Evolutionary conservation across 1,140 invertebrate species (phyloP), one percentile per base, ranked within the genome.

Genomic region (Leptonema lineaticorne): DNA sequence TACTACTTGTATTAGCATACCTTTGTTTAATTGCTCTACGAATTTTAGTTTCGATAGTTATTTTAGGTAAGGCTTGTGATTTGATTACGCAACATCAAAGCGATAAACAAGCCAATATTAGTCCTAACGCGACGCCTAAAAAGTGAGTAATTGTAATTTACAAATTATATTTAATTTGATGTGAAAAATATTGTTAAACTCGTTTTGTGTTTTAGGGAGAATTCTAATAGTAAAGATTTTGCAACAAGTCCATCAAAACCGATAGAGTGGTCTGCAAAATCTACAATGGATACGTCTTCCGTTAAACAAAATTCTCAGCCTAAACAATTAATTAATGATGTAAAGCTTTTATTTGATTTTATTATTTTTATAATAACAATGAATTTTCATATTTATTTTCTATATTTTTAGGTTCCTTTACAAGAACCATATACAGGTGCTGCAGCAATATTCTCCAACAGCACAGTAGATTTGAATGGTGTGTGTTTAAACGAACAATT

Each of bases 11-110:
- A 41, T 69, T 95, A 8, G 89, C 87, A 2, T 97, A 92, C 77
- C 76, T 95, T 0, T 91, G 92, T 75, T 81, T 98, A 14, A 82
- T 93, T 64, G 87, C 92, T 0, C 83, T 95, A 68, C 89, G 96
- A 73, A 85, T 98, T 14, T 82, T 96, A 5, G 92, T 91, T 70
- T 96, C 92, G 68, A 87, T 98, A 16, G 84, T 95, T 14, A 89
- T 98, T 14, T 81, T 98, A 41, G 95, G 95, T 0, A 90, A 89
- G 82, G 94, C 95, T 0, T 95, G 93, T 76, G 87, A 92, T 74
- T 80, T 95, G 24, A 95, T 97, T 74, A 82, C 88, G 29, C 87
- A 90, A 56, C 90, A 94, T 75, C 85, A 88, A 70, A 84, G 81
- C 66, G 85, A 89, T 24, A 85, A 85, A 69, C 76, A 69, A 81